Conservation (phyloP, 2,888 invertebrate genomes). For the Carabus problematicus region DNA sequence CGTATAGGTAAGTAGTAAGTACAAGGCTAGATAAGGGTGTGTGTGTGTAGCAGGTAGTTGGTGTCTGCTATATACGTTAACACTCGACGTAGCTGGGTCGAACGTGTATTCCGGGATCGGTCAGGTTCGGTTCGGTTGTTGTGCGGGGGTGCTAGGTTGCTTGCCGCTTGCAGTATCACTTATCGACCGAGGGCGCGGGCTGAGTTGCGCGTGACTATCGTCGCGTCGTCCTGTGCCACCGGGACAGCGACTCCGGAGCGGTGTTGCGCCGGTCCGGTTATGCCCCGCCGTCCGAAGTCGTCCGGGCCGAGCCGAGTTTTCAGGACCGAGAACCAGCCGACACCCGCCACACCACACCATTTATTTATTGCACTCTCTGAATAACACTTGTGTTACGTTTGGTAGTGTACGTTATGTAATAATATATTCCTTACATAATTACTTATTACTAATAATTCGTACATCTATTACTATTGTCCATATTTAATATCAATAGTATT, state of each 20-base stretch:
- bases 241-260: slow-evolving; percentile 52
- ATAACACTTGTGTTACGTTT: slow-evolving; percentile 70
- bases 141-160: too few relatives aligned
- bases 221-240: slow-evolving; percentile 48
- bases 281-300: slow-evolving; percentile 46
- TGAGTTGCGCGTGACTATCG: slow-evolving; percentile 33
- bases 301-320: slow-evolving; percentile 58
- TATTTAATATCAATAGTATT: slow-evolving; percentile 59
- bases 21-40: slow-evolving; percentile 10
- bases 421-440: slow-evolving; percentile 63
- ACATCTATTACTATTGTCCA: slow-evolving; percentile 59
- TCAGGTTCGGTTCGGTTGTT: slow-evolving; percentile 1
- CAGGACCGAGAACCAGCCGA: slow-evolving; percentile 61
- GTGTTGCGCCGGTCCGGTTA: slow-evolving; percentile 59
- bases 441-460: slow-evolving; percentile 61
- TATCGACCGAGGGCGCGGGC: slow-evolving; percentile 35
- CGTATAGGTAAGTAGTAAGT: background rate
- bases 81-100: too few relatives aligned
- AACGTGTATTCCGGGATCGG: background rate
- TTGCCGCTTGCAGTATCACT: slow-evolving; percentile 3
- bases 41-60: background rate
- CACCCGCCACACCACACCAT: slow-evolving; percentile 65
- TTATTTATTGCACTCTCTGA: slow-evolving; percentile 70
- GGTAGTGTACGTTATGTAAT: slow-evolving; percentile 66
- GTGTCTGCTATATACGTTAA: too few relatives aligned